These are phyloP conservation scores for Acleris cristana DNA, from an alignment of 2,888 invertebrate species.

Conservation along the genomic window DNA sequence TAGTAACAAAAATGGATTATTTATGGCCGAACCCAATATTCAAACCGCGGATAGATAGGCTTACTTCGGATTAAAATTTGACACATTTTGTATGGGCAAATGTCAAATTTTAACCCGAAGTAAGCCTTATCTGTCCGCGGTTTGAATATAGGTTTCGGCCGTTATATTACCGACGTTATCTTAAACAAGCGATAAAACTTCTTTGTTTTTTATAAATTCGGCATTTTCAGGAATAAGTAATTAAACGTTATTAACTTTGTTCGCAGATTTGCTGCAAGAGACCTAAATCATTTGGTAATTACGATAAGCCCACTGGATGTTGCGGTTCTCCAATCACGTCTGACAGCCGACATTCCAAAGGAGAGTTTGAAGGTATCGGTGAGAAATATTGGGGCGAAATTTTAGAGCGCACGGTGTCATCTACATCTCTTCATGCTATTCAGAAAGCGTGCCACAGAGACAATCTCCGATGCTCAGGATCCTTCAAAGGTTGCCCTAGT, in stretches of 20 bases:
- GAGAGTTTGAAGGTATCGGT: constrained; percentile 87
- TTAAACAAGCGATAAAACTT: too few species aligned
- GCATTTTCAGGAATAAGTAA: too few species aligned
- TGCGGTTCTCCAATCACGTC: constrained; percentile 77
- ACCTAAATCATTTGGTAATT: constrained; percentile 67
- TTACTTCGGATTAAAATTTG: too few species aligned
- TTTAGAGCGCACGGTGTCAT: constrained; percentile 89
- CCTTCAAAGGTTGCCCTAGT: constrained; percentile 75
- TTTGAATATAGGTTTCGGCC: too few species aligned
- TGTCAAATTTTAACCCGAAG: too few species aligned
- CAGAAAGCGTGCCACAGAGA: constrained; percentile 82
- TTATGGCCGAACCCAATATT: too few species aligned
- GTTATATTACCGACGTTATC: too few species aligned
- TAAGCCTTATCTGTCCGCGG: too few species aligned
- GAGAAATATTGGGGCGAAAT: constrained; percentile 91
- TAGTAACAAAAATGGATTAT: too few species aligned
- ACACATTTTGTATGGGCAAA: too few species aligned
- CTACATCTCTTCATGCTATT: constrained; percentile 88
- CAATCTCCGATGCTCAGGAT: constrained; percentile 70
- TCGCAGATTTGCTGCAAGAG: constrained; percentile 74
- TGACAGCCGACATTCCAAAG: constrained; percentile 78
- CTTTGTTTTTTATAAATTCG: too few species aligned
- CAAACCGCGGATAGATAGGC: too few species aligned
- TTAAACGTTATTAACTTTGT: neutral
- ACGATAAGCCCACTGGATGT: constrained; percentile 77